Percentiles rank a stretch among this genome's conserved stretches.
These are phyloP conservation scores for Butorides virescens DNA, from an alignment of 2,113 vertebrate genomes.

Conservation along the genomic window DNA sequence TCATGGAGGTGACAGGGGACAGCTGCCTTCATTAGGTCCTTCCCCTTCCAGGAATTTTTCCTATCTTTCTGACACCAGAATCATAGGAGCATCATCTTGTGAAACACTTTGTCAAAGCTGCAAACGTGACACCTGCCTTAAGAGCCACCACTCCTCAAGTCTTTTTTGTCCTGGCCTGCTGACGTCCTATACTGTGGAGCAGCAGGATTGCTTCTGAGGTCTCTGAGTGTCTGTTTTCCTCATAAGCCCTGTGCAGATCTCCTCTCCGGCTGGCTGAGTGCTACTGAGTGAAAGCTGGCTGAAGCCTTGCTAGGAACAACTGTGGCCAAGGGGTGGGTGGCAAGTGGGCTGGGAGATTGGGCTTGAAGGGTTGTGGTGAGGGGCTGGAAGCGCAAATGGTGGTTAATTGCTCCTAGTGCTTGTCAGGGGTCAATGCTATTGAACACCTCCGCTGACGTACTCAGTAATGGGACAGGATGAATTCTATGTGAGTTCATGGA, in stretches of 20 bases:
- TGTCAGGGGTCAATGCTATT: neutral
- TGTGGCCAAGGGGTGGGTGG: neutral
- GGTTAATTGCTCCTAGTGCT: neutral
- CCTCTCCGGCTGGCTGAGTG: neutral
- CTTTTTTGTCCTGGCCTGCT: neutral
- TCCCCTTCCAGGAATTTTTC: neutral
- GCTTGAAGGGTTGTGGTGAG: neutral
- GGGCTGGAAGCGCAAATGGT: neutral
- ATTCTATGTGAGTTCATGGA: neutral
- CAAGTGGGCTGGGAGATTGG: neutral
- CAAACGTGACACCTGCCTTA: neutral
- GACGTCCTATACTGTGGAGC: neutral
- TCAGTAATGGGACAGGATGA: neutral
- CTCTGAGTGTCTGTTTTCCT: neutral
- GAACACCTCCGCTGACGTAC: neutral
- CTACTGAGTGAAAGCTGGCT: neutral
- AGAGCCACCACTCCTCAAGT: neutral
- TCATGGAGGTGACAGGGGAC: neutral
- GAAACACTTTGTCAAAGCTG: accelerated
- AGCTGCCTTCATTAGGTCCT: neutral
- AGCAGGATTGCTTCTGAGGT: neutral
- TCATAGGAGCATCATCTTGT: neutral
- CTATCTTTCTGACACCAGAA: neutral
- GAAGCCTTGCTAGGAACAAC: neutral
- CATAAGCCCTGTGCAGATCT: neutral